Base-by-base conservation (phyloP, 2,888 invertebrate genomes). In the Zygaena filipendulae region DNA sequence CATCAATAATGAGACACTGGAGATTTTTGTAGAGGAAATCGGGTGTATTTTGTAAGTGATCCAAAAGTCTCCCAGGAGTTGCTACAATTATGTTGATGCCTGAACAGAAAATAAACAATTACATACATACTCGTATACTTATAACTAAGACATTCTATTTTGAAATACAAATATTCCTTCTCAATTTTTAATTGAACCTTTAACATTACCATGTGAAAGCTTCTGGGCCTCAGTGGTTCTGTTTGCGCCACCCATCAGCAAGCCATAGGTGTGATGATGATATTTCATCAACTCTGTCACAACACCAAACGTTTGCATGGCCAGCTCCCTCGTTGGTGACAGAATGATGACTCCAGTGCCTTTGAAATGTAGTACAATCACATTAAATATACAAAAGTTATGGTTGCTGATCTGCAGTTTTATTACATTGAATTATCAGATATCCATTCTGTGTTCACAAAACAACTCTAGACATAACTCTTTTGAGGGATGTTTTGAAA, bases 301-400 rank as follows among this genome's bases (percentile, higher is more conserved):
- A 1, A 98, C 97, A 25, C 96, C 96, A 82, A 94, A 98, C 0
- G 96, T 98, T 71, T 98, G 97, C 94, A 98, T 96, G 1, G 96
- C 91, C 52, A 98, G 82, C 66, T 98, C 98, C 51, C 98, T 83
- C 1, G 98, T 98, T 0, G 98, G 98, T 1, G 97, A 97, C 40
- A 98, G 88, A 25, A 98, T 88, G 21, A 98, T 87, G 13, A 91
- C 91, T 10, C 97, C 97, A 33, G 97, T 95, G 29, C 93, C 91
- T 90, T 38, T 21, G 57, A 48, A 28, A n/a, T n/a, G n/a, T n/a
- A 24, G 10, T n/a, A 20, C n/a, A 29, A 24, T 10, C 24, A 23
- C 13, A 20, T 27, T 12, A 22, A 5, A n/a, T 7, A 9, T 11
- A 23, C n/a, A n/a, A n/a, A n/a, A n/a, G n/a, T n/a, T n/a, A n/a